Conservation (phyloP, 2,797 vertebrate species). For the Agapornis canus region DNA sequence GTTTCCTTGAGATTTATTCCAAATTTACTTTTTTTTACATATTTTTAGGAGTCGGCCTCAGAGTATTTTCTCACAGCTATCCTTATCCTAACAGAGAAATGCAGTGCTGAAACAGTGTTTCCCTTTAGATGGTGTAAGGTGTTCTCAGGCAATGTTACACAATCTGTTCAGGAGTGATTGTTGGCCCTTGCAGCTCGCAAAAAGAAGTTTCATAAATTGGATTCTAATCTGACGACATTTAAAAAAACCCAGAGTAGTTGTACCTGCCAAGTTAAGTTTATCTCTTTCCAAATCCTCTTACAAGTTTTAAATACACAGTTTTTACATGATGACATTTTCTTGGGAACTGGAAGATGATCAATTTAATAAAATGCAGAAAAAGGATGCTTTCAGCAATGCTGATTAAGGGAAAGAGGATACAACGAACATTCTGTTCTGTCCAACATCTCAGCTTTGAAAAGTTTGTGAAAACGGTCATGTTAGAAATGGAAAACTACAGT, state of each 20-base stretch:
- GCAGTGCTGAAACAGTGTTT: not conserved
- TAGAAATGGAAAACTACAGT: not conserved
- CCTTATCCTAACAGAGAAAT: not conserved
- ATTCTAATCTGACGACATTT: not conserved
- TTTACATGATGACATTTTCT: not conserved
- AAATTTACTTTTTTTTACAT: not conserved
- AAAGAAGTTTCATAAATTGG: not conserved
- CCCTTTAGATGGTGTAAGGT: not conserved
- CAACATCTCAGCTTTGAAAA: not conserved
- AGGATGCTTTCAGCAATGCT: not conserved
- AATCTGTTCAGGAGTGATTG: not conserved
- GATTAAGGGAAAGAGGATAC: not conserved
- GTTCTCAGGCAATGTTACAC: not conserved
- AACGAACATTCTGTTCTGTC: not conserved
- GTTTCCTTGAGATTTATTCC: not conserved
- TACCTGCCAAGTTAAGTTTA: not conserved
- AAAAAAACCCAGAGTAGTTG: not conserved
- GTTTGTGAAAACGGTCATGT: not conserved
- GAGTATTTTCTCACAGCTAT: not conserved
- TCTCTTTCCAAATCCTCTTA: not conserved
- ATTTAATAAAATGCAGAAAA: slow-evolving; percentile 1
- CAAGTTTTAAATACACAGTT: not conserved
- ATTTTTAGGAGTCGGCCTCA: not conserved
- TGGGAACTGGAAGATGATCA: not conserved
- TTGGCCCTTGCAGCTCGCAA: not conserved